These are phyloP conservation scores for Myzus persicae DNA, from an alignment of 1,140 invertebrate species.

Conservation along the genomic window DNA sequence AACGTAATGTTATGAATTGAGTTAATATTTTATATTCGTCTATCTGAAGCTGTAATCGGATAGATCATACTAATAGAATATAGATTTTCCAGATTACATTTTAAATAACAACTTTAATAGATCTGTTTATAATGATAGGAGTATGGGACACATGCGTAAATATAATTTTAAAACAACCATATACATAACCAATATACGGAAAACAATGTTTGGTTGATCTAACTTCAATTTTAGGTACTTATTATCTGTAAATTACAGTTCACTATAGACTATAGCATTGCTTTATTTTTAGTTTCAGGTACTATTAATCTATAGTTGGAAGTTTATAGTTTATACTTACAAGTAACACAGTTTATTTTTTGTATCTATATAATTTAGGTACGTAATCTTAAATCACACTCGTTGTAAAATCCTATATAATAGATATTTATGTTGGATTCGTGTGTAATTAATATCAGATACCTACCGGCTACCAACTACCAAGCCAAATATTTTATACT, in stretches of 20 bases:
- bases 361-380: not conserved
- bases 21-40: not conserved
- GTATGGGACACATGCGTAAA: not conserved
- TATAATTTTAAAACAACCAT: not conserved
- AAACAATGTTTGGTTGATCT: too few relatives aligned
- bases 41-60: not conserved
- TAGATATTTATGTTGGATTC: not conserved
- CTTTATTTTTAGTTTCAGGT: too few relatives aligned
- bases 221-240: too few relatives aligned
- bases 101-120: not conserved
- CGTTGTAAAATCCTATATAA: not conserved
- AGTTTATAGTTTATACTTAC: too few relatives aligned
- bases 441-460: not conserved
- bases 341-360: not conserved
- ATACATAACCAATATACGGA: too few relatives aligned
- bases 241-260: too few relatives aligned
- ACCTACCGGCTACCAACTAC: too few relatives aligned
- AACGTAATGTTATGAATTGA: not conserved
- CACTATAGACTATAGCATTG: too few relatives aligned
- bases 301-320: too few relatives aligned
- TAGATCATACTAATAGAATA: not conserved
- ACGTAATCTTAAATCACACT: not conserved
- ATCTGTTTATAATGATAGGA: not conserved
- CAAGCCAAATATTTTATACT: not conserved
- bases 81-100: not conserved